Evolutionary conservation across 2,797 vertebrate species (phyloP).

Genomic region (Bradypodion ventrale): DNA sequence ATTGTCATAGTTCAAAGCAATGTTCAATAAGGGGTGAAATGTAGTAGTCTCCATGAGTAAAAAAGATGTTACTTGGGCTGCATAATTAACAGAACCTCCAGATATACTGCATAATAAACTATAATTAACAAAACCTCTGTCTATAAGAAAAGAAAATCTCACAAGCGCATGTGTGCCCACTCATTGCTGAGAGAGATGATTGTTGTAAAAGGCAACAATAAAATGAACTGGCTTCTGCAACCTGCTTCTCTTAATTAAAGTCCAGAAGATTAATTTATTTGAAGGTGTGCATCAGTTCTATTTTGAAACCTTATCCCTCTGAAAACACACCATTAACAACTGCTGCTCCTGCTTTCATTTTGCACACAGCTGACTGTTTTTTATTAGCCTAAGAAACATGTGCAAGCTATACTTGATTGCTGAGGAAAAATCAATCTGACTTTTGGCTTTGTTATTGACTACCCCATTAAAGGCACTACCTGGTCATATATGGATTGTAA

Average conservation of each 20-base stretch:
- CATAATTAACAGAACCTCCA: constrained; percentile 10
- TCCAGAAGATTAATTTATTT: constrained; percentile 55
- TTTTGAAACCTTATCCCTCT: constrained; percentile 55
- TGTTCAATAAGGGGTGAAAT: constrained; percentile 26
- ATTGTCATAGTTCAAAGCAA: constrained; percentile 61
- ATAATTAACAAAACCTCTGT: constrained; percentile 7
- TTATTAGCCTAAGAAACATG: constrained; percentile 48
- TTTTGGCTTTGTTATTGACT: constrained; percentile 67
- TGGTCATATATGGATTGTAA: constrained; percentile 55
- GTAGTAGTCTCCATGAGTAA: constrained; percentile 53
- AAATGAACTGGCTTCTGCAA: background rate
- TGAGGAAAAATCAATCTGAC: constrained; percentile 68
- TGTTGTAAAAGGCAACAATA: constrained; percentile 21
- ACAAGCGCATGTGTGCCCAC: background rate
- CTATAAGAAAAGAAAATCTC: background rate
- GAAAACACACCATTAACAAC: constrained; percentile 37
- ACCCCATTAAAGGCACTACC: constrained; percentile 51
- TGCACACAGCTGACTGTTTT: constrained; percentile 28
- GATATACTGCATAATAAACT: no score
- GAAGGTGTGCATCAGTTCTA: constrained; percentile 34
- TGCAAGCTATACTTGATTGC: constrained; percentile 44
- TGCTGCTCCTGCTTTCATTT: constrained; percentile 29
- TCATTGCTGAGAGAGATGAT: constrained; percentile 3
- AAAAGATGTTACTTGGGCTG: constrained; percentile 28
- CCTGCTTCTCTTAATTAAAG: constrained; percentile 62